Base-by-base conservation (phyloP, 2,888 invertebrate species). In the Drosophila histrio region DNA sequence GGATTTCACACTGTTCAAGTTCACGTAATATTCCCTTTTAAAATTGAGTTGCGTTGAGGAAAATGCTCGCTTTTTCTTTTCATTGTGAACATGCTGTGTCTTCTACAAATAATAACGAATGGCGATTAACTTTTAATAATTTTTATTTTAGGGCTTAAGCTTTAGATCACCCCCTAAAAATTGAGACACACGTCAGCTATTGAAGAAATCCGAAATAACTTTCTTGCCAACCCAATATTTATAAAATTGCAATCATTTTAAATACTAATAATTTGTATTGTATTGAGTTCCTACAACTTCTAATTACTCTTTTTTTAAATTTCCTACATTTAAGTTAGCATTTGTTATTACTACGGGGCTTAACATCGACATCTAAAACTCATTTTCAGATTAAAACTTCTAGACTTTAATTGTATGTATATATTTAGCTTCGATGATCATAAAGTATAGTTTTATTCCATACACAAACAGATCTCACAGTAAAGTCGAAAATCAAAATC, bases 401-500 rank as follows among this genome's bases (percentile, higher is more conserved):
- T 9, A n/a, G 2, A 32, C 47, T 61, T 34, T 38, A 47, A 52
- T 26, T 85, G 77, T 81, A 80, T 85, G 77, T 81, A 80, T 30
- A 84, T 85, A 79, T 58, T 28, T 36, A 52, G 19, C 22, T 17
- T 17, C 30, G 21, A 43, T 15, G 11, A 32, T 22, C 21, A 21
- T 53, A 60, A 44, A 7, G 32, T 61, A 54, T 65, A 72, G 41
- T 64, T 76, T 44, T 66, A 73, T 67, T 76, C 39, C 41, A 64
- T 72, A 75, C 61, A 65, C 72, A 75, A 79, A 73, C 57, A 66
- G 82, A 82, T 82, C 87, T 82, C 87, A 87, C 87, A 87, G 68
- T 64, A 38, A 58, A 38, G 39, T 68, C 50, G 60, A 49, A 43
- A 74, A 79, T 62, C 65, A 53, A 75, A 58, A 58, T 47, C 53